Base-by-base conservation (phyloP, 1,140 invertebrate species). In the Tetragnatha versicolor region DNA sequence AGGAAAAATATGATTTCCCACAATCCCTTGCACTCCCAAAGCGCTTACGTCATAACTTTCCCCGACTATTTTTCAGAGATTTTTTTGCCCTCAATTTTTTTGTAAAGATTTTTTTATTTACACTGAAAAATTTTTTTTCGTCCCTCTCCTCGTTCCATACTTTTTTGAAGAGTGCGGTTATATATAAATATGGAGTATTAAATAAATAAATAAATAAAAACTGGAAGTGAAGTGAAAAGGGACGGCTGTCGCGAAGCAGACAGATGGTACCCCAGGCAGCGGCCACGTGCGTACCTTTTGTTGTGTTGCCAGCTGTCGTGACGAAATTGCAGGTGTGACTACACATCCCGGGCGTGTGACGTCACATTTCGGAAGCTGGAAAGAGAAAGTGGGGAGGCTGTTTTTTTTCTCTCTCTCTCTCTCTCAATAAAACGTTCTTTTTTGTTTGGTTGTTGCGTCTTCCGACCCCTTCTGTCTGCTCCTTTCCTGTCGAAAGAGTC, bases 171-270 rank as follows among this genome's bases (percentile, higher is more conserved):
- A 75, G 72, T 75, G 72, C 31, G 72, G 72, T 75, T 75, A 75
- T 75, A 75, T 75, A 75, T 75, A 63, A 75, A n/a, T n/a, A n/a
- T n/a, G n/a, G n/a, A 75, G 42, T 75, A 75, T 75, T 75, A 75
- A 75, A 75, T 75, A 75, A 75, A 75, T 75, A 75, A 75, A 75
- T 49, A 63, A 72, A 53, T 2, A 65, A 65, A 53, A 70, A 47
- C 61, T 60, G n/a, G 69, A 63, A 49, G 27, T 70, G 20, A 20
- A 17, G 72, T 42, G 72, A 42, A 17, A 58, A 58, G 35, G 42
- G 39, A 75, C 27, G 31, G 35, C 37, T 53, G 35, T 69, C 37
- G 17, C n/a, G 22, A 12, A 51, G 69, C 69, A 72, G 69, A 72
- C 69, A 72, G 69, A 72, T 72, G 69, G 55, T 60, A 42, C 37